Evolutionary conservation across 1,140 invertebrate genomes (phyloP).

Genomic region (Bombus pascuorum): DNA sequence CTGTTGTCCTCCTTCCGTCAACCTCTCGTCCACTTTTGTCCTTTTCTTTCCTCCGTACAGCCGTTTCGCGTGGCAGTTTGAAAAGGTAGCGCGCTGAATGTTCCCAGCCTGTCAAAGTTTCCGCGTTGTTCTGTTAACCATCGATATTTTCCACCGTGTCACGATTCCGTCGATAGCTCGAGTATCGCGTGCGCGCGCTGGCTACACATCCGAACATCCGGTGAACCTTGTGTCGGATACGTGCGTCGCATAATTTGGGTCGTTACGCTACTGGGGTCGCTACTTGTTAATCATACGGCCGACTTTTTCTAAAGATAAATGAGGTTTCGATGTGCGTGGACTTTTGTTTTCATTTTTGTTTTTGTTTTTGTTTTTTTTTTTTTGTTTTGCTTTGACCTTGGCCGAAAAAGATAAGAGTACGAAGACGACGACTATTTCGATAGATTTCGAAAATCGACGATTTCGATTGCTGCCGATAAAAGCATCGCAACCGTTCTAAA

Average conservation of each 20-base stretch:
- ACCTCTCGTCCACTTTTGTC: neutral
- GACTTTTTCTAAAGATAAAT: too few relatives aligned
- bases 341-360: too few relatives aligned
- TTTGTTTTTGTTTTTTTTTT: too few relatives aligned
- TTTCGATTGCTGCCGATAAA: too few relatives aligned
- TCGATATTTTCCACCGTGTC: constrained; percentile 26
- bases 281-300: too few relatives aligned
- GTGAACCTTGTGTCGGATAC: constrained; percentile 14
- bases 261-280: neutral
- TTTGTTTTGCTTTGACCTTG: too few relatives aligned
- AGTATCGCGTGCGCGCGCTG: constrained; percentile 1
- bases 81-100: constrained; percentile 25
- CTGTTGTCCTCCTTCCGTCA: constrained; percentile 8
- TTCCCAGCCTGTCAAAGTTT: constrained; percentile 49
- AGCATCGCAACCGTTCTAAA: too few relatives aligned
- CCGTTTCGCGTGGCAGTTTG: neutral
- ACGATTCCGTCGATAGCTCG: neutral
- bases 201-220: neutral
- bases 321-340: too few relatives aligned
- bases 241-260: constrained; percentile 35
- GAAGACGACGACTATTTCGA: too few relatives aligned
- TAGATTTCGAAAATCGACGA: too few relatives aligned
- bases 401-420: too few relatives aligned
- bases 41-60: neutral
- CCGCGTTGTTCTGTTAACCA: constrained; percentile 51